Evolutionary conservation across 2,113 vertebrate species (phyloP).

Genomic region (Cromileptes altivelis): DNA sequence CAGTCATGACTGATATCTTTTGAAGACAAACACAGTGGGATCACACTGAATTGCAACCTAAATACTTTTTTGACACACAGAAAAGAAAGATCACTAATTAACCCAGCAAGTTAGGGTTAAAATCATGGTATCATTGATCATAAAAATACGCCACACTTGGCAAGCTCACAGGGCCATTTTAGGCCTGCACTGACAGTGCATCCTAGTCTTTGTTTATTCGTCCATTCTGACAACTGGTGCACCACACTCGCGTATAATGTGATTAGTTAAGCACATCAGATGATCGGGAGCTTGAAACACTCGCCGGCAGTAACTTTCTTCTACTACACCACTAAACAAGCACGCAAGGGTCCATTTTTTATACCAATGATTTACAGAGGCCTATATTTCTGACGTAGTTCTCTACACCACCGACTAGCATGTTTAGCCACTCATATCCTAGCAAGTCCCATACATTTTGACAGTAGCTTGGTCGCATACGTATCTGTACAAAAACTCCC

Average conservation of each 20-base stretch:
- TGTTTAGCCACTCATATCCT: slow-evolving; percentile 68
- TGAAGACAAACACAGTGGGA: neutral
- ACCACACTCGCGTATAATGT: slow-evolving; percentile 34
- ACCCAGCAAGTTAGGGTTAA: neutral
- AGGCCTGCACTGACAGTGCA: slow-evolving; percentile 82
- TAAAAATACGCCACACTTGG: slow-evolving; percentile 83
- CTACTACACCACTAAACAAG: slow-evolving; percentile 17
- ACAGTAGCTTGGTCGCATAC: slow-evolving; percentile 42
- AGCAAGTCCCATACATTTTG: slow-evolving; percentile 57
- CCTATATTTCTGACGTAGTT: slow-evolving; percentile 81
- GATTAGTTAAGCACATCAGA: slow-evolving; percentile 35
- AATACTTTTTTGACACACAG: neutral
- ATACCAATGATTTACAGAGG: slow-evolving; percentile 66
- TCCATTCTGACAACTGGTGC: slow-evolving; percentile 71
- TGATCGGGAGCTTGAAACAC: slow-evolving; percentile 19
- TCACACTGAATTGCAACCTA: neutral
- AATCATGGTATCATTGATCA: slow-evolving; percentile 56
- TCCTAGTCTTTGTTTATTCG: slow-evolving; percentile 82
- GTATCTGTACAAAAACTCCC: neutral
- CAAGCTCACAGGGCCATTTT: slow-evolving; percentile 80
- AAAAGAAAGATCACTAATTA: neutral
- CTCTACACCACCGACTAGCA: slow-evolving; percentile 71
- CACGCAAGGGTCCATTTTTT: slow-evolving; percentile 33
- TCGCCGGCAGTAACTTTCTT: neutral
- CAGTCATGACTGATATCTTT: neutral